Conservation (phyloP, 2,888 invertebrate genomes). For the Julus scanicus region DNA sequence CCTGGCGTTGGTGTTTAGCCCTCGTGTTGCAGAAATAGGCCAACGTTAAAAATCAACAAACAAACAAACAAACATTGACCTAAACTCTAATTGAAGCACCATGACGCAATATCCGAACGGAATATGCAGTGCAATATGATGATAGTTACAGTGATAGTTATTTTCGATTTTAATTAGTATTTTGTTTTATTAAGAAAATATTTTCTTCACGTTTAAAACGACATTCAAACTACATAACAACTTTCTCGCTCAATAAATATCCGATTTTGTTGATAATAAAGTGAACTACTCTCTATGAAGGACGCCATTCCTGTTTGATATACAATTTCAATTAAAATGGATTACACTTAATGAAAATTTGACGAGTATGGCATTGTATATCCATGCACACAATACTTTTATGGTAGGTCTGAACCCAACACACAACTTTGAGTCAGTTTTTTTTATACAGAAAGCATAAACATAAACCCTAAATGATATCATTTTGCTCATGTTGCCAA, state of each 20-base stretch:
- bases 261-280: neutral
- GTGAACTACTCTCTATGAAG: neutral
- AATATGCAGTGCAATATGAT: neutral
- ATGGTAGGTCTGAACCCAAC: neutral
- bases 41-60: no score
- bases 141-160: conserved; percentile 1
- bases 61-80: no score
- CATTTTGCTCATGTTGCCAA: neutral
- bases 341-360: neutral
- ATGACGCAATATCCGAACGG: neutral
- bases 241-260: neutral
- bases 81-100: neutral
- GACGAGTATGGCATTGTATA: neutral
- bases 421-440: neutral
- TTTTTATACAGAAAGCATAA: neutral
- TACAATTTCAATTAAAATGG: neutral
- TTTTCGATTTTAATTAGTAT: conserved; percentile 1
- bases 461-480: neutral
- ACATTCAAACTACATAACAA: conserved; percentile 22
- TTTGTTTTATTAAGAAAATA: conserved; percentile 39
- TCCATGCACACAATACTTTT: conserved; percentile 38
- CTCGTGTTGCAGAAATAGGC: no score
- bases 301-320: neutral
- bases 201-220: conserved; percentile 14
- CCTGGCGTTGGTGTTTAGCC: no score